These are phyloP conservation scores for Megaceryle maxima DNA, from an alignment of 2,113 vertebrate genomes.

Conservation along the genomic window DNA sequence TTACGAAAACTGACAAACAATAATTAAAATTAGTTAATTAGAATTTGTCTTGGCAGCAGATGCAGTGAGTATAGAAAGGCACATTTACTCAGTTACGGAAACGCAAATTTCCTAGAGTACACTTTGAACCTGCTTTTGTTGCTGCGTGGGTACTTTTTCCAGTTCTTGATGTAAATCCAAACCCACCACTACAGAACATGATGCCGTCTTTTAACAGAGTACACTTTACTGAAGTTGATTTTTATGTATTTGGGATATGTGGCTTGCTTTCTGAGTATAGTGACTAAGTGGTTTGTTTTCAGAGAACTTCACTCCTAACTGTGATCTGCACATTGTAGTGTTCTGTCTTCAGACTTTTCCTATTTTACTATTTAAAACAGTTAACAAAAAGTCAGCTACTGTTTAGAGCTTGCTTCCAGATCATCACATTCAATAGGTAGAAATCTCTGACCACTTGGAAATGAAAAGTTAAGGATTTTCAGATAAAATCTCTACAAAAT, in stretches of 20 bases:
- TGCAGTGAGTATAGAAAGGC: not conserved
- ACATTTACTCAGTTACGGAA: slow-evolving; percentile 37
- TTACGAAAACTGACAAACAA: slow-evolving; percentile 31
- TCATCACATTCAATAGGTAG: not conserved
- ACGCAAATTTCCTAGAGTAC: not conserved
- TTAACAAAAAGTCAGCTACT: not conserved
- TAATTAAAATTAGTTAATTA: slow-evolving; percentile 39
- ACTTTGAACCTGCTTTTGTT: slow-evolving; percentile 28
- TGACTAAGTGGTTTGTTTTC: not conserved
- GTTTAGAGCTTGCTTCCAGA: not conserved
- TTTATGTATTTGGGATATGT: not conserved
- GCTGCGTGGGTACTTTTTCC: slow-evolving; percentile 2
- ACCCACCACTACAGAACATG: not conserved
- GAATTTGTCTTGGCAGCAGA: slow-evolving; percentile 31
- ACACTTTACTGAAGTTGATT: not conserved
- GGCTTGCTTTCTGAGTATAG: not conserved
- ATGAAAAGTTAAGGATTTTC: not conserved
- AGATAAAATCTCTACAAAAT: not conserved
- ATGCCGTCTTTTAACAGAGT: not conserved
- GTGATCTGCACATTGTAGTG: not conserved
- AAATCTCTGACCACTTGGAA: not conserved
- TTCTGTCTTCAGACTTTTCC: not conserved
- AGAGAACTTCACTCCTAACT: not conserved
- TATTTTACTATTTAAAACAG: not conserved
- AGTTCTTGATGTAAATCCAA: slow-evolving; percentile 44